Base-by-base conservation (phyloP, 2,888 invertebrate genomes). In the Cosmia trapezina region DNA sequence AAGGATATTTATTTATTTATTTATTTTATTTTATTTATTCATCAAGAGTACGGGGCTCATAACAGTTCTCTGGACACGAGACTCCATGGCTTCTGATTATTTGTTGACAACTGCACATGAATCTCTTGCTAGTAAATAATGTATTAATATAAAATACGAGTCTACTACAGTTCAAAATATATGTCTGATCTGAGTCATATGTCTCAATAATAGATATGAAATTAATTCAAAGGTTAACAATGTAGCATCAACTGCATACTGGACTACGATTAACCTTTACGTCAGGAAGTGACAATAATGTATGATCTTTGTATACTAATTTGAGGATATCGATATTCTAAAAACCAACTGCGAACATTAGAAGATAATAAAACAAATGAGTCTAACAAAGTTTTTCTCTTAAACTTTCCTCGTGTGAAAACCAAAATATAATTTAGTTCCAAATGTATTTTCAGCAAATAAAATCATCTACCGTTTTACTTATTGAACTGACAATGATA, bases 161-260 rank as follows among this genome's bases (percentile, higher is more conserved):
- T 37, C 37, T 37, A 0, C 37, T 0, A 6, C 37, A 37, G n/a
- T 33, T 43, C 12, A 12, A 66, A 71, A 78, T 63, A 60, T 17
- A 70, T 47, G 47, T 47, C 3, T 17, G 12, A n/a, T 53, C 33
- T 75, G 53, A 75, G 54, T 70, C 70, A 79, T 54, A 68, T 57
- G n/a, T 71, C 41, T 56, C 56, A 67, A 67, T 68, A 77, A 80
- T 73, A 45, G n/a, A n/a, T n/a, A n/a, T 11, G 51, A 9, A 51
- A 68, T 70, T 37, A 67, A 70, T 72, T 60, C 74, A 81, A 81
- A 81, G 78, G 70, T 81, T 62, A 78, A 49, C 60, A 64, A 53
- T 61, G 51, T n/a, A 49, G n/a, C 68, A 59, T 73, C 47, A 22
- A 51, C 47, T 71, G 62, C 71, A 66, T 60, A 22, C 45, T 70